Base-by-base conservation (phyloP, 2,888 invertebrate genomes). In the Tenthredo notha region DNA sequence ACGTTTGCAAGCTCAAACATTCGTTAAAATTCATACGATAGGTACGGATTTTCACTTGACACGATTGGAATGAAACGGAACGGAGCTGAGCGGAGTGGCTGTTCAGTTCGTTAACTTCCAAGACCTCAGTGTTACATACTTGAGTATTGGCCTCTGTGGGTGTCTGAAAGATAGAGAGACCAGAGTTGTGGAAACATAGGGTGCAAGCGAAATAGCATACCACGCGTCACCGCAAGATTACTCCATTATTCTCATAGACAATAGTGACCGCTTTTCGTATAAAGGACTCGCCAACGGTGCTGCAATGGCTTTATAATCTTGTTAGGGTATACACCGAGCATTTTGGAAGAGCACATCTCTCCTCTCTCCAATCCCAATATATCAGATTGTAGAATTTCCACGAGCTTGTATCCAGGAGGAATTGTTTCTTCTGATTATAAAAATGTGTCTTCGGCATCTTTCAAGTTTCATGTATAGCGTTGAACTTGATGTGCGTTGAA, bases 211-310 rank as follows among this genome's bases (percentile, higher is more conserved):
- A 37, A 61, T 25, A 58, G 58, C 88, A 88, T 88, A 90, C 90
- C 90, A 92, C 91, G 90, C 93, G 92, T 92, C 92, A 92, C 92
- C 91, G 91, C 92, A 91, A 93, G 92, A 93, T 93, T 93, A 93
- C 92, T 92, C 92, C 90, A 93, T 93, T 93, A 93, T 93, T 90
- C 90, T 88, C 91, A 92, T 92, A 93, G 93, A 93, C 93, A 93
- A 93, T 93, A 90, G 91, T 91, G 92, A 93, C 92, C 92, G 92
- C 91, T 90, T 91, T 89, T 90, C 90, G 90, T 92, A 92, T n/a
- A 67, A 43, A 67, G 54, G 80, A 61, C 40, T 61, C 61, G 37
- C 21, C 33, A n/a, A 9, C 72, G 40, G n/a, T 37, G n/a, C n/a
- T 74, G 72, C 43, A 74, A 5, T 74, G 43, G 40, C 72, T 74